Percentiles rank a stretch among this genome's conserved stretches.
Evolutionary conservation across 2,113 vertebrate genomes (phyloP).

Genomic region (Xiphorhynchus elegans): DNA sequence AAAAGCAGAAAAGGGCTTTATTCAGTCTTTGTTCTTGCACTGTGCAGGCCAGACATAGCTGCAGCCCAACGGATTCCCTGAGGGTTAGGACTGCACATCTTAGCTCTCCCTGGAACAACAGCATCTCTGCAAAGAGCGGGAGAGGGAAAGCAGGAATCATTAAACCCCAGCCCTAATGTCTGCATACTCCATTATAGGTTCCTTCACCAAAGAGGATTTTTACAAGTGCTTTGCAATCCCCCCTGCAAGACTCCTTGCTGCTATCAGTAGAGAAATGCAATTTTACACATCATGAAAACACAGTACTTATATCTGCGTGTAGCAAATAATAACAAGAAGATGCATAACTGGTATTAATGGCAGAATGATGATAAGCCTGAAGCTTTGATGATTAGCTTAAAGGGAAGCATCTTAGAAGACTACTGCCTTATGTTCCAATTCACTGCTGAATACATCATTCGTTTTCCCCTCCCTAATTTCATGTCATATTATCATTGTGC

Average conservation of each 20-base stretch:
- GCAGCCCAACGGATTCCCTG: not conserved
- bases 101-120: not conserved
- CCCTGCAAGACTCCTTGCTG: not conserved
- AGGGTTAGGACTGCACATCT: not conserved
- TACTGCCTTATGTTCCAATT: not conserved
- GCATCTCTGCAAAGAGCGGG: not conserved
- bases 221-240: not conserved
- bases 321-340: not conserved
- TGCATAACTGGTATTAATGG: not conserved
- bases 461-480: not conserved
- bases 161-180: not conserved
- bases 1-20: not conserved
- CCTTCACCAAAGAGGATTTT: not conserved
- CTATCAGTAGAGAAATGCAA: not conserved
- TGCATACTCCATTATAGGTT: not conserved
- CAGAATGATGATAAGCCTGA: not conserved
- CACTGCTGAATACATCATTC: not conserved
- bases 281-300: not conserved
- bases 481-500: not conserved
- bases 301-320: not conserved
- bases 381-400: not conserved
- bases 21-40: not conserved
- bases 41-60: not conserved
- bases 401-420: not conserved
- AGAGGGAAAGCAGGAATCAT: not conserved